Conservation (phyloP, 2,888 invertebrate species). For the Amphipyra tragopoginis region DNA sequence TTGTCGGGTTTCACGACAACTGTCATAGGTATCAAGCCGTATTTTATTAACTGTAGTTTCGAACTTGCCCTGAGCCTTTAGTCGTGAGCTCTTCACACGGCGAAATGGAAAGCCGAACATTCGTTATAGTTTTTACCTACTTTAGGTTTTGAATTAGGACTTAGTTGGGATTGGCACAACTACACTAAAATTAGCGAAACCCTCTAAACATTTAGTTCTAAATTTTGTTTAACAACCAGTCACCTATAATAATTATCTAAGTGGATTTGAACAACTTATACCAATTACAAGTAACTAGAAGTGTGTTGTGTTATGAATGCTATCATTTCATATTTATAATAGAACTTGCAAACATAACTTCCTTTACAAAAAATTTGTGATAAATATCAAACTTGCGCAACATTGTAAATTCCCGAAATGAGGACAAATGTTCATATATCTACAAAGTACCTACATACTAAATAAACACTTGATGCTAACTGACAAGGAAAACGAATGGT, state of each 20-base stretch:
- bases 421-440: conserved; percentile 11
- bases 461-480: not conserved
- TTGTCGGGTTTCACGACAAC: no score
- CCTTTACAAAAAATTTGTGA: not conserved
- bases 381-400: conserved; percentile 9
- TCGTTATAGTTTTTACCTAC: not conserved
- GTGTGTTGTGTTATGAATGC: not conserved
- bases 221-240: not conserved
- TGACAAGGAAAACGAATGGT: conserved; percentile 22
- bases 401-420: not conserved
- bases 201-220: not conserved
- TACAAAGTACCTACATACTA: conserved; percentile 1
- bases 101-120: not conserved
- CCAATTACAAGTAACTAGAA: not conserved
- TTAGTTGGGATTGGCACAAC: not conserved
- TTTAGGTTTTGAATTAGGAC: not conserved
- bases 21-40: no score
- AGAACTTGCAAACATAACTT: not conserved
- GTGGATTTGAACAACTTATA: conserved; percentile 9
- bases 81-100: not conserved
- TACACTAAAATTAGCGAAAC: conserved; percentile 7
- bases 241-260: not conserved
- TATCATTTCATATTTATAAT: not conserved
- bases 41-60: not conserved
- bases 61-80: not conserved